Percentiles rank a stretch among this genome's conserved stretches.
phyloP scores from a whole-genome alignment of 2,113 vertebrate genomes.

The Ctenomys sociabilis region DNA sequence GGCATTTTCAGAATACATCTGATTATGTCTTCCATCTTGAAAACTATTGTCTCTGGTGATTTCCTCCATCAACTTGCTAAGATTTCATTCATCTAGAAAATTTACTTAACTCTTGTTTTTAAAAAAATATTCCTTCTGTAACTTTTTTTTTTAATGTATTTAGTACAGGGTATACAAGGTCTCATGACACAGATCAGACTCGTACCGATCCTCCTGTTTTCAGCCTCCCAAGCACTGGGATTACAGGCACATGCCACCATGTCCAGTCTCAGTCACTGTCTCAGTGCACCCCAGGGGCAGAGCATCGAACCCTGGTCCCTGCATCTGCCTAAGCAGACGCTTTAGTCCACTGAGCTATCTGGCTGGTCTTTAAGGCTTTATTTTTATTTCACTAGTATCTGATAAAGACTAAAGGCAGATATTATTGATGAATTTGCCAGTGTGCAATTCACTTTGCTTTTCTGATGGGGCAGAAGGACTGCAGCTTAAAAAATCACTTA shows the following conservation, averaged over 20 bases:
- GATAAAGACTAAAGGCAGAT: not conserved
- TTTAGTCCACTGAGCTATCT: too few species aligned
- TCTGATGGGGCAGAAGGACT: not conserved
- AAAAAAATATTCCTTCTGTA: not conserved
- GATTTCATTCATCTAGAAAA: slow-evolving; percentile 47
- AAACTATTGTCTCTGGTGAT: not conserved
- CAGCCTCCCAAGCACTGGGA: too few species aligned
- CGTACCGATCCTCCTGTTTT: too few species aligned
- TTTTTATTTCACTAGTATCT: not conserved
- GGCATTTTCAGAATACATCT: not conserved
- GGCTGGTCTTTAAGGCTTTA: not conserved
- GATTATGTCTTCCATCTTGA: not conserved
- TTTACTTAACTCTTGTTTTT: not conserved
- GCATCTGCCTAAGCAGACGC: too few species aligned
- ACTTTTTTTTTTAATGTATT: not conserved
- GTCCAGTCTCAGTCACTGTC: too few species aligned
- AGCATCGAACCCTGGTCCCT: too few species aligned
- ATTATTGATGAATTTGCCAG: not conserved
- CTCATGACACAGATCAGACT: too few species aligned
- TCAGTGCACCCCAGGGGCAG: too few species aligned
- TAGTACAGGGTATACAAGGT: too few species aligned
- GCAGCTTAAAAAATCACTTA: not conserved
- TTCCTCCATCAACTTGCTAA: not conserved
- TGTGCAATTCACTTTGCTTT: slow-evolving; percentile 11
- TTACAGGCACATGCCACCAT: too few species aligned